A percentile compares a stretch with the other conserved stretches of the same genome.
These are phyloP conservation scores for Seriola dumerili DNA, from an alignment of 2,113 vertebrate genomes.

Conservation along the genomic window DNA sequence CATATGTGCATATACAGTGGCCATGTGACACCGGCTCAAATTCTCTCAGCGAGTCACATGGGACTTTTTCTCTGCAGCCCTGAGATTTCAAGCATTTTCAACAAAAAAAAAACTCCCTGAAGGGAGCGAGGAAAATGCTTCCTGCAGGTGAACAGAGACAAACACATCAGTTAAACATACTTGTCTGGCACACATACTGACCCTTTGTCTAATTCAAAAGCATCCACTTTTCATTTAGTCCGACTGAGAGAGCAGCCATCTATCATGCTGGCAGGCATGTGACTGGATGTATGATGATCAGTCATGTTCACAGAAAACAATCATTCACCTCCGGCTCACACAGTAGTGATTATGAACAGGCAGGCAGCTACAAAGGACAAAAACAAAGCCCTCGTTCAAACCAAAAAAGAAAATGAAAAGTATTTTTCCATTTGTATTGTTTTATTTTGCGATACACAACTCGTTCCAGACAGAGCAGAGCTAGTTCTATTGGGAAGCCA, in stretches of 20 bases:
- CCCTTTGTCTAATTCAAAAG: constrained; percentile 45
- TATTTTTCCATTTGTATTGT: not conserved
- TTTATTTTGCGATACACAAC: not conserved
- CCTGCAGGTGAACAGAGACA: constrained; percentile 39
- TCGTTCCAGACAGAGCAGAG: not conserved
- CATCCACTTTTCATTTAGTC: constrained; percentile 61
- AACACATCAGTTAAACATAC: constrained; percentile 37
- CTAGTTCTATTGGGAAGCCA: not conserved
- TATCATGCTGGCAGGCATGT: constrained; percentile 66
- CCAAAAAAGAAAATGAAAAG: not conserved
- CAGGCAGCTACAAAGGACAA: constrained; percentile 3
- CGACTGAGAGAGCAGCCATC: constrained; percentile 55
- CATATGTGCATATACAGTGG: constrained; percentile 4
- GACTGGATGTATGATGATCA: constrained; percentile 55
- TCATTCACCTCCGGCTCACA: constrained; percentile 50
- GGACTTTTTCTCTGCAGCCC: constrained; percentile 20
- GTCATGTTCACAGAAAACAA: constrained; percentile 39
- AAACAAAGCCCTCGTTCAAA: not conserved
- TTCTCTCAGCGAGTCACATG: constrained; percentile 44
- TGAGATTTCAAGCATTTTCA: constrained; percentile 21
- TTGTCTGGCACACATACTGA: constrained; percentile 43
- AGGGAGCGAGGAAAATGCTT: constrained; percentile 26
- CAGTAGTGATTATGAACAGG: constrained; percentile 25
- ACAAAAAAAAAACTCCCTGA: constrained; percentile 19
- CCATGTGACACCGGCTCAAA: constrained; percentile 36